Percentiles rank a stretch among this genome's conserved stretches.
Evolutionary conservation across 2,888 invertebrate species (phyloP).

Genomic region (Stramonita haemastoma): DNA sequence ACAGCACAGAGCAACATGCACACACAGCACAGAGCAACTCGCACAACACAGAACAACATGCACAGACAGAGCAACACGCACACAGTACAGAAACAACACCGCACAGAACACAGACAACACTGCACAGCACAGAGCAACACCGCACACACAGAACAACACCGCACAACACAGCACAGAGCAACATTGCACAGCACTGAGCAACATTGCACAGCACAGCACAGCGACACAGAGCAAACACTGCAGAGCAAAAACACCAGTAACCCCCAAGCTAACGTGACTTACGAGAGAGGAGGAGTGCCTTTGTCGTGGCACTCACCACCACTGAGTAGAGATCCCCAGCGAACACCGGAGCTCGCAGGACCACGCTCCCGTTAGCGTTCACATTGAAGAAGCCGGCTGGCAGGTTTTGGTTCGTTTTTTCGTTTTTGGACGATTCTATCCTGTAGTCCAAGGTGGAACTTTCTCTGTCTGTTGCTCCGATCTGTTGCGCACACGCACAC

Average conservation of each 20-base stretch:
- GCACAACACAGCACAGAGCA: too few species aligned
- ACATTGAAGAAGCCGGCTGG: not conserved
- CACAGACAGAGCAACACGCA: too few species aligned
- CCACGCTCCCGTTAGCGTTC: not conserved
- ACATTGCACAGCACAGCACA: too few species aligned
- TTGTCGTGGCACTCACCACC: conserved; percentile 33
- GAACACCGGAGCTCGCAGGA: conserved; percentile 33
- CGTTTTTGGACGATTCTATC: not conserved
- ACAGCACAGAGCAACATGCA: not conserved
- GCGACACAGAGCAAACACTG: too few species aligned
- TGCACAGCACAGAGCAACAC: too few species aligned
- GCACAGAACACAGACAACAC: too few species aligned
- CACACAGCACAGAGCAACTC: too few species aligned
- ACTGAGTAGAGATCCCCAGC: conserved; percentile 37
- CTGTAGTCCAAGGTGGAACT: not conserved
- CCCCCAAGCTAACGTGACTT: not conserved
- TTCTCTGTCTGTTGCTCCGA: not conserved
- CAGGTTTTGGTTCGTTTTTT: not conserved
- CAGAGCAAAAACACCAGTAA: too few species aligned
- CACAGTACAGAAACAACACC: too few species aligned
- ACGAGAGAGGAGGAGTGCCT: conserved; percentile 40
- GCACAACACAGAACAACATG: too few species aligned
- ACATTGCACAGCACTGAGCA: too few species aligned
- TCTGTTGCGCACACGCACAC: not conserved
- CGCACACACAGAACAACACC: not conserved